phyloP scores from a whole-genome alignment of 2,113 vertebrate species.

The Neogale vison region DNA sequence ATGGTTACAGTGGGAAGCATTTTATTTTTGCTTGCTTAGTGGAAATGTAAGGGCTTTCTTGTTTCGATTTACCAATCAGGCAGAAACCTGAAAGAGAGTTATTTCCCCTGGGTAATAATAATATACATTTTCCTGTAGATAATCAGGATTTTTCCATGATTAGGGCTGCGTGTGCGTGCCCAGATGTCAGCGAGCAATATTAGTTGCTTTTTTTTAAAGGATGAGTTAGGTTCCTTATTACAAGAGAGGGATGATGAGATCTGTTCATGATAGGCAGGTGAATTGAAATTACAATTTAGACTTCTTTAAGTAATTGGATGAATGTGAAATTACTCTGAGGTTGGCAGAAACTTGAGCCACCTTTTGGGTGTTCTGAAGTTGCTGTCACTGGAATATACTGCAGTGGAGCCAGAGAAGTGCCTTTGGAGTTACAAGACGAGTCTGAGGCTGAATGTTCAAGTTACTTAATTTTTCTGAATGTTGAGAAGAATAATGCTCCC shows the following conservation, averaged over 20 bases:
- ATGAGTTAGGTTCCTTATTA: not conserved
- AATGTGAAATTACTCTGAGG: not conserved
- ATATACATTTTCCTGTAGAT: not conserved
- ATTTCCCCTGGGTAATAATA: not conserved
- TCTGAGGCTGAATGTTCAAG: not conserved
- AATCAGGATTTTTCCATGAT: not conserved
- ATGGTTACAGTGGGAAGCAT: not conserved
- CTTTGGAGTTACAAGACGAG: not conserved
- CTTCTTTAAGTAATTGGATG: not conserved
- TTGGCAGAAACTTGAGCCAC: not conserved
- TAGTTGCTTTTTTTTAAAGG: not conserved
- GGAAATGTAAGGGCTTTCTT: not conserved
- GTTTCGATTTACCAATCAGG: not conserved
- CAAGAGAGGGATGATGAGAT: not conserved
- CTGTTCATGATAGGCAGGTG: not conserved
- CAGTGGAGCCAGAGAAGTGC: not conserved
- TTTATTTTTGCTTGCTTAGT: not conserved
- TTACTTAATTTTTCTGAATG: not conserved
- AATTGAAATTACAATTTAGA: not conserved
- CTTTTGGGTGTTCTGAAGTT: not conserved
- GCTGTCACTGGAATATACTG: not conserved
- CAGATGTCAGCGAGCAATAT: not conserved
- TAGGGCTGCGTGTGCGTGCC: not conserved
- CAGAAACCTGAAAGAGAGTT: not conserved
- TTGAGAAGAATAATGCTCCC: not conserved